A percentile compares a stretch with the other conserved stretches of the same genome.
These are phyloP conservation scores for Zelleria hepariella DNA, from an alignment of 2,888 invertebrate species.

Conservation along the genomic window DNA sequence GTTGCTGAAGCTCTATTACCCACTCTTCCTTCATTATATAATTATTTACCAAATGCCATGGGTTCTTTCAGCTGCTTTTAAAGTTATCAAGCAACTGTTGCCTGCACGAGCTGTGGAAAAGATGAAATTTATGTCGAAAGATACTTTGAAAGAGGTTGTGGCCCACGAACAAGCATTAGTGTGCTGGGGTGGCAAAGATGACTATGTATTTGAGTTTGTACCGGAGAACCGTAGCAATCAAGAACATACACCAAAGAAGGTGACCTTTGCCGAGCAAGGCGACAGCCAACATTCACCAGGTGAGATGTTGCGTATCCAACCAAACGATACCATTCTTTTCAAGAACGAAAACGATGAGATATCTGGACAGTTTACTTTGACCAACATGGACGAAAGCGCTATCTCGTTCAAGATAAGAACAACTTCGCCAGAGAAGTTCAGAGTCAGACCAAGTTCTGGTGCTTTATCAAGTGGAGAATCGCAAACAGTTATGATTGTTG, in stretches of 20 bases:
- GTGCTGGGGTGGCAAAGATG: constrained; percentile 86
- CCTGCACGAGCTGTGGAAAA: constrained; percentile 91
- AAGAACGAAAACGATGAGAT: constrained; percentile 77
- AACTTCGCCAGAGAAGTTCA: constrained; percentile 94
- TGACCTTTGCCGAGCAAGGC: constrained; percentile 39
- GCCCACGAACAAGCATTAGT: constrained; percentile 80
- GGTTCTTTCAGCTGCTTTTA: constrained; percentile 93
- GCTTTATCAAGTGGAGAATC: constrained; percentile 76
- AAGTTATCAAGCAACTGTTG: constrained; percentile 88
- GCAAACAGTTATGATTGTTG: constrained; percentile 78
- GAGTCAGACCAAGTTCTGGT: constrained; percentile 92
- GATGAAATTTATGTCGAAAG: constrained; percentile 87
- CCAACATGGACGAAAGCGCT: constrained; percentile 74
- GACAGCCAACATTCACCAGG: constrained; percentile 54
- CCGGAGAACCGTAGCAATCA: constrained; percentile 66
- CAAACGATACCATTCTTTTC: constrained; percentile 80
- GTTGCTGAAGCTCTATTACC: constrained; percentile 91
- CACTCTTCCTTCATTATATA: constrained; percentile 88
- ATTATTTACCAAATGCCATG: constrained; percentile 95
- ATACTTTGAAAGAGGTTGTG: constrained; percentile 81
- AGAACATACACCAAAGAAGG: constrained; percentile 63
- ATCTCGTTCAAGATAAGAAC: constrained; percentile 86
- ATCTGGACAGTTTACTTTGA: constrained; percentile 76
- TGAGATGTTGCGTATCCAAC: constrained; percentile 74
- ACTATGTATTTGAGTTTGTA: constrained; percentile 80